Base-by-base conservation (phyloP, 2,888 invertebrate species). In the Hyalella azteca region DNA sequence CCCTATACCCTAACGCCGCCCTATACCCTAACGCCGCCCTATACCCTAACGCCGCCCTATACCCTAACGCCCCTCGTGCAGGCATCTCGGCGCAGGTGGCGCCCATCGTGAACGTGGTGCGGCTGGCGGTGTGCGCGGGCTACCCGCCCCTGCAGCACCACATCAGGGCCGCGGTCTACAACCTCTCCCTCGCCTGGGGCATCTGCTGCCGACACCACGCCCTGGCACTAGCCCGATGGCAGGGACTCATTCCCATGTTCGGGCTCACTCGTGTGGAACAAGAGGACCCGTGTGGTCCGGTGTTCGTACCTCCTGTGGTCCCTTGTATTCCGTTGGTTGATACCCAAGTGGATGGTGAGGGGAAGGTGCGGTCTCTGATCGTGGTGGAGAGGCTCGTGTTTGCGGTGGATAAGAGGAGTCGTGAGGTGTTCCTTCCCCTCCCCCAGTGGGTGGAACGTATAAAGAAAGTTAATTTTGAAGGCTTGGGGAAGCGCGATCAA, bases 31-130 rank as follows among this genome's bases (percentile, higher is more conserved):
- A n/a, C n/a, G n/a, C n/a, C n/a, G n/a, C 49, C 49, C 49, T 7
- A 22, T 49, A 15, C 49, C 49, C 49, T 22, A 9, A 13, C 15
- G 9, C 15, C 49, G 49, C 49, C 5, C n/a, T 22, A 4, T 22
- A 15, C 49, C 26, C 26, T 5, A 3, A 3, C 39, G 13, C 66
- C 0, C 66, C 66, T 4, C 66, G 36, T 36, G 36, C 66, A 75
- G 75, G 75, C n/a, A 75, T 45, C 11, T 41, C 75, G 1, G 75
- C 75, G 0, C 75, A 75, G 22, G 45, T 75, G 13, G 40, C 75
- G 26, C 75, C 75, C 75, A 75, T 75, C 26, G 75, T 75, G 45
- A 75, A 75, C 45, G 75, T 75, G 13, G 32, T 75, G 7, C 75
- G 75, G 26, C 75, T 75, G 40, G 75, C 75, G 40, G 41, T 75